Conservation (phyloP, 2,113 vertebrate species). For the Balaeniceps rex region DNA sequence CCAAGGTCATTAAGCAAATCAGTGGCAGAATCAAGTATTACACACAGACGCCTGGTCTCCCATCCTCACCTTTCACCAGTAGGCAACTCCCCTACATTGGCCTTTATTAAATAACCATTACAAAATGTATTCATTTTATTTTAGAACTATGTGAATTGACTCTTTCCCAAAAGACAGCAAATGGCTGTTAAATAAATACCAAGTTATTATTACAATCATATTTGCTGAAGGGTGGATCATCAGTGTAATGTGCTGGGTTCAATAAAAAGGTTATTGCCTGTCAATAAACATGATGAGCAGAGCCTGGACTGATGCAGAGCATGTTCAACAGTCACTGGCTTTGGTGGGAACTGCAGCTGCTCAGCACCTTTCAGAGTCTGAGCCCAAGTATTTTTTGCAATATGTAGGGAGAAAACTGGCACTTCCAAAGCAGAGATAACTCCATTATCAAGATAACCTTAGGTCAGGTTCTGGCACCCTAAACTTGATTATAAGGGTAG, state of each 20-base stretch:
- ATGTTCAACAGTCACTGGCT: neutral
- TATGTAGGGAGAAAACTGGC: neutral
- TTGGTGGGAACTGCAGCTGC: neutral
- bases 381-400: neutral
- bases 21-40: neutral
- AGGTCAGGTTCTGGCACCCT: neutral
- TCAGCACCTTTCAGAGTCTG: neutral
- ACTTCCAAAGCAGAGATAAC: neutral
- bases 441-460: neutral
- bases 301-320: neutral
- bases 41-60: neutral
- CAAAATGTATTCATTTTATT: conserved; percentile 50
- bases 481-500: neutral
- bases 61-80: neutral
- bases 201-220: conserved; percentile 39
- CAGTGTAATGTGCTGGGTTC: conserved; percentile 29
- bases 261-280: conserved; percentile 53
- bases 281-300: conserved; percentile 44
- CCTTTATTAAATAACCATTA: conserved; percentile 43
- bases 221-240: conserved; percentile 44
- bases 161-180: conserved; percentile 49
- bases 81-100: neutral
- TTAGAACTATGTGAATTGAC: conserved; percentile 34
- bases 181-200: conserved; percentile 49
- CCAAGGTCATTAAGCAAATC: conserved; percentile 19